A percentile compares a stretch with the other conserved stretches of the same genome.
Evolutionary conservation across 1,140 invertebrate species (phyloP).

Genomic region (Drosophila oshimai): DNA sequence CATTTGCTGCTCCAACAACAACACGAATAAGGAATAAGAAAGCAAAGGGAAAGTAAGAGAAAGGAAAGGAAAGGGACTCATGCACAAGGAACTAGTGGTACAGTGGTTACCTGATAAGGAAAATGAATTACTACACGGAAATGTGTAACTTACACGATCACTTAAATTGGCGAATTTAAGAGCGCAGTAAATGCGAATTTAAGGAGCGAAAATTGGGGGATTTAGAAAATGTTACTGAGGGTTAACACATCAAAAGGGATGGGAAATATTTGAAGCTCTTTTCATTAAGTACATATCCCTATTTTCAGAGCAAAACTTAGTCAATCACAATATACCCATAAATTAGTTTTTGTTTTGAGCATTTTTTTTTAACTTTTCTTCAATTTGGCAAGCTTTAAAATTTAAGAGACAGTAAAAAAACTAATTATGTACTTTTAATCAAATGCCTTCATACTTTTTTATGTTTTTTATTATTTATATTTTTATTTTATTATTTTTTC

Average conservation of each 20-base stretch:
- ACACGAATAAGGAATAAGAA: conserved; percentile 24
- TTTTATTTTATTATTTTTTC: neutral
- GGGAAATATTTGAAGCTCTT: too few relatives aligned
- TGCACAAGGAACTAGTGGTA: conserved; percentile 19
- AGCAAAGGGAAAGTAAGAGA: conserved; percentile 6
- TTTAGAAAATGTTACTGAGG: neutral
- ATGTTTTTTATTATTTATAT: neutral
- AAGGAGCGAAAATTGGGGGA: neutral
- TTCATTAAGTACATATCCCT: too few relatives aligned
- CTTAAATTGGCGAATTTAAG: conserved; percentile 3
- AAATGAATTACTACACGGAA: conserved; percentile 37
- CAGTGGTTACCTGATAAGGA: conserved; percentile 42
- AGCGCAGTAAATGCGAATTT: neutral
- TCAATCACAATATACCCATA: too few relatives aligned
- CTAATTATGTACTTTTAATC: neutral
- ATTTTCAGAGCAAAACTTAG: too few relatives aligned
- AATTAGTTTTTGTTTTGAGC: too few relatives aligned
- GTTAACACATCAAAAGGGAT: neutral
- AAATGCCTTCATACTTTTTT: neutral
- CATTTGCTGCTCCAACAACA: conserved; percentile 61
- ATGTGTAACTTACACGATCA: conserved; percentile 40
- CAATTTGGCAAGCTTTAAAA: too few relatives aligned
- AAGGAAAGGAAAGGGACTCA: conserved; percentile 3
- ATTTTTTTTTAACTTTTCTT: too few relatives aligned
- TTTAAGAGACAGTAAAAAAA: too few relatives aligned